These are phyloP conservation scores for Sphaerophoria taeniata DNA, from an alignment of 2,888 invertebrate species.

Conservation along the genomic window DNA sequence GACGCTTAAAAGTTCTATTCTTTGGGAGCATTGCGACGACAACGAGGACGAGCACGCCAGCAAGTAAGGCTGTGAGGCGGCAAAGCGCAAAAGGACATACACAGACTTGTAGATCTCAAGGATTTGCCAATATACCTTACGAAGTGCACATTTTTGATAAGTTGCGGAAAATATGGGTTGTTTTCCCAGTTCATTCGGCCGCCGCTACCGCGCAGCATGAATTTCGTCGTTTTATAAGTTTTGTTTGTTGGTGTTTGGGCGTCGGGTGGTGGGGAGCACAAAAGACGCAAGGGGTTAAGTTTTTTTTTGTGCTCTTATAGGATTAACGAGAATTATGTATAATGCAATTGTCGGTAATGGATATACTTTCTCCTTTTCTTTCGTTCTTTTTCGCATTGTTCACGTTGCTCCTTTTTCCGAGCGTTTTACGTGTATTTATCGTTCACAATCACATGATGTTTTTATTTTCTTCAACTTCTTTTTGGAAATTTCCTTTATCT, in stretches of 20 bases:
- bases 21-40: slow-evolving; percentile 1
- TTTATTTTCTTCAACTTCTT: slow-evolving; percentile 2
- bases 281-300: too few relatives aligned
- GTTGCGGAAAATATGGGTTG: slow-evolving; percentile 48
- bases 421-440: slow-evolving; percentile 57
- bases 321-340: slow-evolving; percentile 58
- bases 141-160: slow-evolving; percentile 61
- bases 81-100: background rate
- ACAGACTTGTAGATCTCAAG: slow-evolving; percentile 42
- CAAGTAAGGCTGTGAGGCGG: background rate
- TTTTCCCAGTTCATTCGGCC: slow-evolving; percentile 1
- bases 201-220: too few relatives aligned
- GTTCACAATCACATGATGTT: slow-evolving; percentile 44
- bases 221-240: too few relatives aligned
- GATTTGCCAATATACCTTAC: slow-evolving; percentile 52
- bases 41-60: background rate
- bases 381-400: slow-evolving; percentile 20
- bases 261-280: background rate
- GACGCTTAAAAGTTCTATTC: slow-evolving; percentile 14
- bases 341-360: slow-evolving; percentile 68
- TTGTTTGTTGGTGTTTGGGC: background rate
- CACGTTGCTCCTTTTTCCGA: slow-evolving; percentile 32
- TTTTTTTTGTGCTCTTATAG: slow-evolving; percentile 29
- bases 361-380: slow-evolving; percentile 47
- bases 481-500: slow-evolving; percentile 60